Evolutionary conservation across 2,888 invertebrate genomes (phyloP).

Genomic region (Acleris holmiana): DNA sequence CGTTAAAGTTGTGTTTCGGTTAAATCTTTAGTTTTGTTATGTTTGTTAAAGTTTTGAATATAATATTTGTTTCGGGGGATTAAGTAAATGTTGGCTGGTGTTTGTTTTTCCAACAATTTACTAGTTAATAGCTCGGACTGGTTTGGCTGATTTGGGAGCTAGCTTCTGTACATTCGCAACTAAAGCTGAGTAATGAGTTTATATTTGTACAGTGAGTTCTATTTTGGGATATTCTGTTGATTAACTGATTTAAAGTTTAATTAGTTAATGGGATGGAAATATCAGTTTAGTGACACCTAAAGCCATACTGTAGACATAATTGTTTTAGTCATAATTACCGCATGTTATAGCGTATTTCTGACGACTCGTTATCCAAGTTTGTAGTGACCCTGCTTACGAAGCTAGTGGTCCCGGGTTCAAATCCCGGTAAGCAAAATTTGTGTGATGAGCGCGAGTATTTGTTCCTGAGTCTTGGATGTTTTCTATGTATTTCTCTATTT

Average conservation of each 20-base stretch:
- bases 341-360: too few relatives aligned
- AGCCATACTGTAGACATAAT: too few relatives aligned
- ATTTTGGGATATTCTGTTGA: slow-evolving; percentile 7
- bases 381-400: too few relatives aligned
- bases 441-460: too few relatives aligned
- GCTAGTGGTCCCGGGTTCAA: too few relatives aligned
- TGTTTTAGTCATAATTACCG: too few relatives aligned
- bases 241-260: not conserved
- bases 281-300: too few relatives aligned
- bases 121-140: slow-evolving; percentile 46
- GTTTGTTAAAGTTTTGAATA: slow-evolving; percentile 54
- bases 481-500: too few relatives aligned
- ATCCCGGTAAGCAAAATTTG: too few relatives aligned
- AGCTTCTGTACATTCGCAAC: slow-evolving; percentile 25
- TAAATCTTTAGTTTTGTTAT: slow-evolving; percentile 43
- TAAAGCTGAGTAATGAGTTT: slow-evolving; percentile 27
- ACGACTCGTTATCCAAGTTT: too few relatives aligned
- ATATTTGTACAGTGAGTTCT: slow-evolving; percentile 11
- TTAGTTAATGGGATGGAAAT: not conserved
- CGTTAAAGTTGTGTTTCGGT: slow-evolving; percentile 56
- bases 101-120: slow-evolving; percentile 57
- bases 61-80: slow-evolving; percentile 65
- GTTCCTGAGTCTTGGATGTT: too few relatives aligned
- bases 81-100: slow-evolving; percentile 62
- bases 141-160: slow-evolving; percentile 34